These are phyloP conservation scores for Oceanites oceanicus DNA, from an alignment of 2,113 vertebrate species.

Conservation along the genomic window DNA sequence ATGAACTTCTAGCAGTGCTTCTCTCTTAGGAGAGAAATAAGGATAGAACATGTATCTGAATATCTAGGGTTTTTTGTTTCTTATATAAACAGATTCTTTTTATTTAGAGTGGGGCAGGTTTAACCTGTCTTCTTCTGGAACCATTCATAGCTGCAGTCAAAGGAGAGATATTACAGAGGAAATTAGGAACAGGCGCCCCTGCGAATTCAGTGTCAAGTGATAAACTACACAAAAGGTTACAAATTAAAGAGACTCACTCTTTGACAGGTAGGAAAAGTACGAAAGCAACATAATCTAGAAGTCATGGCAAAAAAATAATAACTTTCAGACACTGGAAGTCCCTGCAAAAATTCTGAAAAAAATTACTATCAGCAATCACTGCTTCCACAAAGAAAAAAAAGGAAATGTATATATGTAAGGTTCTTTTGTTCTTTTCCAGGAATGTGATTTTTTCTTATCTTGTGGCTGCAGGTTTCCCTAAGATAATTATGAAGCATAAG, in stretches of 20 bases:
- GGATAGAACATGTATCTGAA: neutral
- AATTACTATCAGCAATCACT: neutral
- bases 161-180: neutral
- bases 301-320: neutral
- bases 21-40: neutral
- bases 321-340: neutral
- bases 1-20: neutral
- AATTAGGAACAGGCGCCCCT: neutral
- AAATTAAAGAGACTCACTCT: neutral
- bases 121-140: neutral
- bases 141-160: neutral
- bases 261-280: neutral
- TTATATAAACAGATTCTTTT: neutral
- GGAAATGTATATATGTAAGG: neutral
- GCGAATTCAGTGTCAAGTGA: neutral
- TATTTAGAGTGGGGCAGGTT: neutral
- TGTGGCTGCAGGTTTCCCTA: conserved; percentile 11
- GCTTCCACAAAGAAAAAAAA: neutral
- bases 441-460: neutral
- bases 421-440: neutral
- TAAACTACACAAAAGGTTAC: conserved; percentile 1
- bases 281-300: conserved; percentile 10
- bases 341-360: neutral
- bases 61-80: neutral
- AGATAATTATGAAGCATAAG: neutral